phyloP scores from a whole-genome alignment of 2,113 vertebrate genomes.

The Syrmaticus mikado region DNA sequence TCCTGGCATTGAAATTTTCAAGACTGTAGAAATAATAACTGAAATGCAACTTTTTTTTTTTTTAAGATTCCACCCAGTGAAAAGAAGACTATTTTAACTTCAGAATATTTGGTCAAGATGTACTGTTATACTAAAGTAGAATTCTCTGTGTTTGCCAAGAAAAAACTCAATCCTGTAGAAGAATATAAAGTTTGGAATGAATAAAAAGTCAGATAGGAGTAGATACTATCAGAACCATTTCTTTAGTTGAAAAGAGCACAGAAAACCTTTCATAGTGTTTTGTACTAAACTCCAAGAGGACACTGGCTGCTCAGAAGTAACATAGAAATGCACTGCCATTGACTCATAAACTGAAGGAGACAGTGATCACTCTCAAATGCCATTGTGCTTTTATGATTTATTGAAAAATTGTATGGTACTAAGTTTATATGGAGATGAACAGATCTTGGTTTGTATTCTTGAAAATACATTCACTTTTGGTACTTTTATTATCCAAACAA shows the following conservation, averaged over 20 bases:
- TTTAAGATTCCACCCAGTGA: not conserved
- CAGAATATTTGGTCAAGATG: conserved; percentile 28
- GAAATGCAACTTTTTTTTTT: not conserved
- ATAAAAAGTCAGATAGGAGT: conserved; percentile 9
- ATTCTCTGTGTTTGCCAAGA: conserved; percentile 24
- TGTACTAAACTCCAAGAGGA: conserved; percentile 1
- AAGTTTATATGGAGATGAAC: not conserved
- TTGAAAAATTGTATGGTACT: not conserved
- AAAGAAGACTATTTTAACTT: conserved; percentile 16
- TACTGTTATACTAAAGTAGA: conserved; percentile 23
- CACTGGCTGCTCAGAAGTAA: not conserved
- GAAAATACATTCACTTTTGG: not conserved
- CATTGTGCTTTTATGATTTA: not conserved
- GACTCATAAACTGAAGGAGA: not conserved
- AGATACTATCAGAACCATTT: conserved; percentile 32
- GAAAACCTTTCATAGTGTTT: conserved; percentile 7
- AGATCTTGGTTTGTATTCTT: not conserved
- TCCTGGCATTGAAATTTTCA: not conserved
- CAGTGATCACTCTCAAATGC: not conserved
- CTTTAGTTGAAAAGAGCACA: conserved; percentile 39
- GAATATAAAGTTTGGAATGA: conserved; percentile 27
- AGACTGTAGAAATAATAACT: not conserved
- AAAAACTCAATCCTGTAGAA: not conserved
- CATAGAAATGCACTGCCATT: not conserved
- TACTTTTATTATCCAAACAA: not conserved